These are phyloP conservation scores for Nomada ruficornis DNA, from an alignment of 2,888 invertebrate genomes.

Conservation along the genomic window DNA sequence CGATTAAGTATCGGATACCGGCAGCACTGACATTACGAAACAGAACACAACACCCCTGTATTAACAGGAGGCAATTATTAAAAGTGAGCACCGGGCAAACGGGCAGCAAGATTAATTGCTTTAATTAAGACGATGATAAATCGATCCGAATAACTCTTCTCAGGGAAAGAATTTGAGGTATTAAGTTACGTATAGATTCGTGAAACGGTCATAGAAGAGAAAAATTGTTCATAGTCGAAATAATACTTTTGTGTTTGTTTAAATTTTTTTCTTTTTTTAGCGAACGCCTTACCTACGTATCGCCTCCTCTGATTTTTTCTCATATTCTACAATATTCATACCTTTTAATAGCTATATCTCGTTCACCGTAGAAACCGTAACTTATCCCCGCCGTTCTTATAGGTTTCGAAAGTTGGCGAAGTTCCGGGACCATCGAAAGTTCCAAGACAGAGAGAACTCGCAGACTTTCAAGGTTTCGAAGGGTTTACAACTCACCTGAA, in stretches of 20 bases:
- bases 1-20: conserved; percentile 48
- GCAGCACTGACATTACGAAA: conserved; percentile 35
- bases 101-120: conserved; percentile 45
- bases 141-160: neutral
- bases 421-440: conserved; percentile 39
- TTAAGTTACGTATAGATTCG: neutral
- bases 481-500: conserved; percentile 27
- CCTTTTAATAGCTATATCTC: conserved; percentile 11
- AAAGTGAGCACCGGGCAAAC: conserved; percentile 30
- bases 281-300: neutral
- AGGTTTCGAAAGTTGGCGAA: conserved; percentile 42
- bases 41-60: conserved; percentile 38
- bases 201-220: neutral
- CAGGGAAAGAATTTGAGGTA: neutral
- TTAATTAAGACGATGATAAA: conserved; percentile 42
- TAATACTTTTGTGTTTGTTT: neutral
- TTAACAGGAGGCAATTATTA: conserved; percentile 52
- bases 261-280: neutral
- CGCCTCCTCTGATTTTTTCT: neutral
- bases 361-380: conserved; percentile 8
- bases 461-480: conserved; percentile 51
- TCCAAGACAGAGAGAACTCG: conserved; percentile 28
- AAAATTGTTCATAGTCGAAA: neutral
- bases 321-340: conserved; percentile 20
- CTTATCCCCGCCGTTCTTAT: conserved; percentile 38